phyloP scores from a whole-genome alignment of 1,140 invertebrate genomes.

The Zaprionus ornatus region DNA sequence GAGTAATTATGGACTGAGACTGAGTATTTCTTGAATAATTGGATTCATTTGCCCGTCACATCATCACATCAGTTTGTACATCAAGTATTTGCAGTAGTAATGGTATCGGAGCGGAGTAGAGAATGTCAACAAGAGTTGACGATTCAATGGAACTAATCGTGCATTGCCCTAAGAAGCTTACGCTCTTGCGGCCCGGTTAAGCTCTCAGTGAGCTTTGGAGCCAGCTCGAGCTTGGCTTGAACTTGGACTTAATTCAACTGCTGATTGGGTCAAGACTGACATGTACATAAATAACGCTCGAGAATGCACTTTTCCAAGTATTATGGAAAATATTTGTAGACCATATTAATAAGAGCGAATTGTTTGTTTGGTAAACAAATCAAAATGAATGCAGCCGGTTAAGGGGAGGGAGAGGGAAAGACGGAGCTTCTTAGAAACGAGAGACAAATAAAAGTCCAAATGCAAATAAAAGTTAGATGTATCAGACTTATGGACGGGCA shows the following conservation, averaged over 20 bases:
- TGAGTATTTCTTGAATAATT: too few species aligned
- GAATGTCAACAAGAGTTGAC: not conserved
- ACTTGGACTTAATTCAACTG: slow-evolving; percentile 15
- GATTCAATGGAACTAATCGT: not conserved
- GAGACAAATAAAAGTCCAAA: slow-evolving; percentile 55
- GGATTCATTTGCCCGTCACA: not conserved
- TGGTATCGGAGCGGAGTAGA: not conserved
- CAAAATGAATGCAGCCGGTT: slow-evolving; percentile 51
- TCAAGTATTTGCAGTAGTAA: not conserved
- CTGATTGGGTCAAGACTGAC: slow-evolving; percentile 23
- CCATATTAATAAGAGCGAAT: not conserved
- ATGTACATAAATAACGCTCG: slow-evolving; percentile 7
- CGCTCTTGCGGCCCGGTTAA: not conserved
- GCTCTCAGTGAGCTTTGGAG: not conserved
- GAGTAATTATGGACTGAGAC: not conserved
- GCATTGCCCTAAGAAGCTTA: not conserved
- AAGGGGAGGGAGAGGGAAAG: slow-evolving; percentile 26
- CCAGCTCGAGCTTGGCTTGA: not conserved
- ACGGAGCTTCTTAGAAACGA: slow-evolving; percentile 48
- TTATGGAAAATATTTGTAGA: slow-evolving; percentile 5
- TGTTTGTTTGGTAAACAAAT: slow-evolving; percentile 34
- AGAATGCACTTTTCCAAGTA: not conserved
- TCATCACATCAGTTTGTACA: not conserved
- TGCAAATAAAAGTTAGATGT: slow-evolving; percentile 75
- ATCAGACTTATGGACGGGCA: slow-evolving; percentile 63